phyloP scores from a whole-genome alignment of 2,888 invertebrate species.

The Ennomos fuscantarius region DNA sequence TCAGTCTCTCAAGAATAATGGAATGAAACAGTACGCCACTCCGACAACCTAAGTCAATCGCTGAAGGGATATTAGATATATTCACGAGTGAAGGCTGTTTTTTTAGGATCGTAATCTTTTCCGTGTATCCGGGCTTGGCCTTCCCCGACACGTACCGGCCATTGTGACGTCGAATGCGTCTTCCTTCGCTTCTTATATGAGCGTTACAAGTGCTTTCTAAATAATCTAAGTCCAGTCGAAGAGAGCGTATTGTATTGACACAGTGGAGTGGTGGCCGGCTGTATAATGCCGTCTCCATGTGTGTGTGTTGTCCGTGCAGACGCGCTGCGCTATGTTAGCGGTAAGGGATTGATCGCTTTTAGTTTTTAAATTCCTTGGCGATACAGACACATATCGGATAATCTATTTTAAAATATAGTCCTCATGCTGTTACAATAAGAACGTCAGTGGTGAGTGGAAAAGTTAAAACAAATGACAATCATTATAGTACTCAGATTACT shows the following conservation, averaged over 20 bases:
- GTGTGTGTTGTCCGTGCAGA: constrained; percentile 59
- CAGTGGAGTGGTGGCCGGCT: constrained; percentile 85
- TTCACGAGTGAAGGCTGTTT: constrained; percentile 78
- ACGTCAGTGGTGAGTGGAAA: no score
- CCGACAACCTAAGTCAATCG: constrained; percentile 66
- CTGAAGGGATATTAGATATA: constrained; percentile 74
- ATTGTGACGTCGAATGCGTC: constrained; percentile 83
- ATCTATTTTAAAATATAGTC: no score
- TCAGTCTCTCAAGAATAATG: constrained; percentile 28
- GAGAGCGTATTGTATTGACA: constrained; percentile 86
- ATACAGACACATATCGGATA: no score
- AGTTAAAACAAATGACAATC: no score
- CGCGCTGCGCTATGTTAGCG: neutral
- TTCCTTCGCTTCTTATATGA: constrained; percentile 85
- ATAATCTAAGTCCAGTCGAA: constrained; percentile 86
- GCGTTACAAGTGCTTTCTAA: constrained; percentile 86
- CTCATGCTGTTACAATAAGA: no score
- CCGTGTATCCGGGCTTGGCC: constrained; percentile 75
- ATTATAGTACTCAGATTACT: no score
- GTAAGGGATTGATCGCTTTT: constrained; percentile 6
- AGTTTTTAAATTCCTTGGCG: no score
- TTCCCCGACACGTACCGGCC: constrained; percentile 81
- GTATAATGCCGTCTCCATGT: constrained; percentile 76
- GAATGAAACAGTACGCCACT: constrained; percentile 55
- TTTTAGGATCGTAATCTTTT: constrained; percentile 85